Base-by-base conservation (phyloP, 2,797 vertebrate species). In the Psittacula derbiana region DNA sequence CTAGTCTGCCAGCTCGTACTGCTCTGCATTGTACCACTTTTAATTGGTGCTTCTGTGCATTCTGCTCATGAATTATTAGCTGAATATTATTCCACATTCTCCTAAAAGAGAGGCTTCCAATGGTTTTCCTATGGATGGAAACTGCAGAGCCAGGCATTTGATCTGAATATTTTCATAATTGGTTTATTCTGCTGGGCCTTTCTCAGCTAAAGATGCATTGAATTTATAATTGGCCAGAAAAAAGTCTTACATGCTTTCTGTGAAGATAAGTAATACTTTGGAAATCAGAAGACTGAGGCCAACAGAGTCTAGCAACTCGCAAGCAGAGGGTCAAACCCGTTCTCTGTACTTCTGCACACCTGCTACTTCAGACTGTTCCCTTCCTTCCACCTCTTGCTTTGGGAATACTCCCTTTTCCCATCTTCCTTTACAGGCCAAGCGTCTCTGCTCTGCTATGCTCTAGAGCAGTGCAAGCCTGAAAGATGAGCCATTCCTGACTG, bases 361-460 rank as follows among this genome's bases (percentile, higher is more conserved):
- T 7, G 1, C 5, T 67, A 1, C 55, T 86, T 67, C 57, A 86
- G 52, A 58, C 14, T 72, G 7, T 43, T 89, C 5, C 17, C 16
- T 81, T 60, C 16, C 16, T 72, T 69, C 50, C 16, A 36, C 19
- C 8, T 49, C 8, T 28, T 1, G 0, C 33, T 57, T 53, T 21
- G 33, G 41, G 53, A 72, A 31, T 19, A 2, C 5, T 47, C 4
- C 17, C 28, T 47, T 62, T 53, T 24, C 49, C 6, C 47, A 33
- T 5, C 16, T 61, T 46, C 27, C 18, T 24, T 85, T 38, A 52
- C 44, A 80, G 55, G 53, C 23, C 31, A 31, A 55, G 12, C 5
- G 16, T 19, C 47, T 61, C n/a, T 67, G 16, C 30, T 58, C 55
- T 47, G 16, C 27, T 4, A 0, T 0, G 1, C 12, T 30, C 4